Conservation (phyloP, 2,888 invertebrate species). For the Phalera bucephala region DNA sequence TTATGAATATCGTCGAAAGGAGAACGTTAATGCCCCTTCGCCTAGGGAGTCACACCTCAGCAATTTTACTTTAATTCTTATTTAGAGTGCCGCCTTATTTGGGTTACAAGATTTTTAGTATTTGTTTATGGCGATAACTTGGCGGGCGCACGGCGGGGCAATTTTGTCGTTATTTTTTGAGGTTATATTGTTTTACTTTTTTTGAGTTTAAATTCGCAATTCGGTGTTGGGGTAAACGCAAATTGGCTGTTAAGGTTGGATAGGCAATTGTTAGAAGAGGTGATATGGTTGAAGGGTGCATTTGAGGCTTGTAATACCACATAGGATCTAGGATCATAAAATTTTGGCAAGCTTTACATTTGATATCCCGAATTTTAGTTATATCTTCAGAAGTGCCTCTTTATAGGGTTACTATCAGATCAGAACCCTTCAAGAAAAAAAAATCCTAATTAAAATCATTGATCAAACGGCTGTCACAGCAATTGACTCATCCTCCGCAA, state of each 20-base stretch:
- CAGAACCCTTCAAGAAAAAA: too few relatives aligned
- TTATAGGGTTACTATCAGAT: too few relatives aligned
- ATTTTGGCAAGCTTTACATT: too few relatives aligned
- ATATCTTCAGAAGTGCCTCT: too few relatives aligned
- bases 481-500: too few relatives aligned
- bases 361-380: too few relatives aligned
- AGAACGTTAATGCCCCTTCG: slow-evolving; percentile 56
- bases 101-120: slow-evolving; percentile 81
- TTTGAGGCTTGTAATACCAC: too few relatives aligned
- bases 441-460: too few relatives aligned
- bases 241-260: slow-evolving; percentile 51
- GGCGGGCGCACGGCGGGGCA: slow-evolving; percentile 57
- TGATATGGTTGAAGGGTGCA: not conserved
- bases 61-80: slow-evolving; percentile 82
- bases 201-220: slow-evolving; percentile 46
- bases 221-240: slow-evolving; percentile 49
- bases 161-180: slow-evolving; percentile 59
- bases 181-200: slow-evolving; percentile 55
- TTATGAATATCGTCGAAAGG: slow-evolving; percentile 79
- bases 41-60: slow-evolving; percentile 76
- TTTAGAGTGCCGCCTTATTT: slow-evolving; percentile 80
- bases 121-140: slow-evolving; percentile 77
- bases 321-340: too few relatives aligned
- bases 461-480: too few relatives aligned
- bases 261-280: slow-evolving; percentile 16